Conservation (phyloP, 2,888 invertebrate genomes). For the Volucella bombylans region DNA sequence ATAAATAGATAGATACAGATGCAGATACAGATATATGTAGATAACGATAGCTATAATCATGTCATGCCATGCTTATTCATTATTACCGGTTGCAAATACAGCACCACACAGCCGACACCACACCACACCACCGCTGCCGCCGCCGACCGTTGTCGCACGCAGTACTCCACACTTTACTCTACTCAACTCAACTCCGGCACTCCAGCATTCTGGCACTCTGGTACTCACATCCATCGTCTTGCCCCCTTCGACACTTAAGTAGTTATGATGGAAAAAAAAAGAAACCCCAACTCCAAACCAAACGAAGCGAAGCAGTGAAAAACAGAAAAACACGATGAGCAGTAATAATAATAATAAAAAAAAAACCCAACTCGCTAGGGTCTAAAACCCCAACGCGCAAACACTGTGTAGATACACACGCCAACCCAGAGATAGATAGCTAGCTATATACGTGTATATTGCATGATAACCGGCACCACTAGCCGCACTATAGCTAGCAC, state of each 20-base stretch:
- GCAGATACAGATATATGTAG: slow-evolving; percentile 40
- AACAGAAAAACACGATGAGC: slow-evolving; percentile 15
- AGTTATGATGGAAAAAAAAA: slow-evolving; percentile 62
- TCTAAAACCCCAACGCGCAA: slow-evolving; percentile 64
- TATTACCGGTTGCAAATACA: slow-evolving; percentile 74
- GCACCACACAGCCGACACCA: slow-evolving; percentile 49
- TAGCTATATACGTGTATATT: neutral
- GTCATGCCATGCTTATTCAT: slow-evolving; percentile 70
- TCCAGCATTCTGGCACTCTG: neutral
- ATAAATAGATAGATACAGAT: slow-evolving; percentile 66
- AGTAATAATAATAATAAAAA: slow-evolving; percentile 1
- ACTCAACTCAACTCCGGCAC: neutral
- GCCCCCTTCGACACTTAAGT: slow-evolving; percentile 65
- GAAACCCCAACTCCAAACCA: slow-evolving; percentile 43
- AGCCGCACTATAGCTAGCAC: slow-evolving; percentile 9
- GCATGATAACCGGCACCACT: neutral
- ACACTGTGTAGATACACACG: slow-evolving; percentile 56
- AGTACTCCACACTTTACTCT: slow-evolving; percentile 17
- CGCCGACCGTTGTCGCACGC: slow-evolving; percentile 17
- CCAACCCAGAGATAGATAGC: slow-evolving; percentile 28
- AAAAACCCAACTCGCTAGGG: slow-evolving; percentile 60
- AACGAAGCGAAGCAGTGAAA: slow-evolving; percentile 59
- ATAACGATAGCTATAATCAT: slow-evolving; percentile 14
- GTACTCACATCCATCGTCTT: neutral
- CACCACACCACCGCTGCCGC: slow-evolving; percentile 5